phyloP scores from a whole-genome alignment of 2,797 vertebrate genomes.

The Sebastiscus albofasciatus region DNA sequence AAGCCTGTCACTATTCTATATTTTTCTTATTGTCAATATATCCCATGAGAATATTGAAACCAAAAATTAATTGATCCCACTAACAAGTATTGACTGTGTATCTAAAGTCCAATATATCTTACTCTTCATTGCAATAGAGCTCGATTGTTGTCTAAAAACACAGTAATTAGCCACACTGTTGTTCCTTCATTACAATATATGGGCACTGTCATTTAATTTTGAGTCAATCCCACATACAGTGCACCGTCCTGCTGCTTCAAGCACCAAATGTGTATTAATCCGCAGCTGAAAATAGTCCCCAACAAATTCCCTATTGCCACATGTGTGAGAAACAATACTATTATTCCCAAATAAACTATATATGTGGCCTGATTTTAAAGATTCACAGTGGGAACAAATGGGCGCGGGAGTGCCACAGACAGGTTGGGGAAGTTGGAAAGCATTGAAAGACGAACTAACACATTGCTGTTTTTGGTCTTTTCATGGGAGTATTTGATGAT shows the following conservation, averaged over 20 bases:
- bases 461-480: not conserved
- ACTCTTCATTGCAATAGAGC: not conserved
- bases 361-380: not conserved
- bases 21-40: slow-evolving; percentile 1
- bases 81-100: not conserved
- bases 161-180: not conserved
- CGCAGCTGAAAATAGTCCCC: not conserved
- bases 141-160: not conserved
- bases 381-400: not conserved
- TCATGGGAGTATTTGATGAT: not conserved
- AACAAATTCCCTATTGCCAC: not conserved
- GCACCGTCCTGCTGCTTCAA: not conserved
- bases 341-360: not conserved
- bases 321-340: not conserved
- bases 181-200: not conserved
- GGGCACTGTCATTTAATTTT: not conserved
- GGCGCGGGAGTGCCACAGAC: too few relatives aligned
- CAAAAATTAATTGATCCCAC: not conserved
- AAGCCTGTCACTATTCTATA: not conserved
- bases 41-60: not conserved
- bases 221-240: not conserved
- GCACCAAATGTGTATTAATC: not conserved
- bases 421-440: not conserved
- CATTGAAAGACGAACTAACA: not conserved
- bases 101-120: not conserved